A percentile compares a stretch with the other conserved stretches of the same genome.
Conservation (phyloP, 2,797 vertebrate genomes). For the Lithobates pipiens region DNA sequence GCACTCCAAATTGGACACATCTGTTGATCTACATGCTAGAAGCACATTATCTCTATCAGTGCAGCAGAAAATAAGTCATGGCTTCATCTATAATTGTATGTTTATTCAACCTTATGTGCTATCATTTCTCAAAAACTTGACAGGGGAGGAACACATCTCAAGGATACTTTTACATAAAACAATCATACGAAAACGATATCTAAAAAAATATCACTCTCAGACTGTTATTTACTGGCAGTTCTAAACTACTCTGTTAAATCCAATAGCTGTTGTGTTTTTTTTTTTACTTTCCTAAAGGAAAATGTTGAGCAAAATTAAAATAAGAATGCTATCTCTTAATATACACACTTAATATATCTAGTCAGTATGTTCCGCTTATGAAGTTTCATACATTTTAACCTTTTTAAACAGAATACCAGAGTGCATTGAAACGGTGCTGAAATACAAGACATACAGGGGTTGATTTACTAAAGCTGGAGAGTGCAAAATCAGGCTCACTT, state of each 20-base stretch:
- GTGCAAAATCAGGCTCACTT: too few species aligned
- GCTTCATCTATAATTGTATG: constrained; percentile 43
- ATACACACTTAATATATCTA: too few species aligned
- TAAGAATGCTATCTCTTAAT: too few species aligned
- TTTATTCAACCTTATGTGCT: constrained; percentile 51
- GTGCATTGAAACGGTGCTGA: too few species aligned
- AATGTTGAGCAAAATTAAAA: too few species aligned
- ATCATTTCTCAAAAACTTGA: constrained; percentile 52
- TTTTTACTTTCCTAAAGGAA: too few species aligned
- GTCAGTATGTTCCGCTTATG: too few species aligned
- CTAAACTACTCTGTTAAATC: not conserved
- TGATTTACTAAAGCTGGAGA: too few species aligned
- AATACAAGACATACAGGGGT: too few species aligned
- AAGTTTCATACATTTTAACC: too few species aligned
- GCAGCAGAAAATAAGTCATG: constrained; percentile 42
- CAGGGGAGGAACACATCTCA: constrained; percentile 44
- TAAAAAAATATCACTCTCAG: not conserved
- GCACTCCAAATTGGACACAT: constrained; percentile 42
- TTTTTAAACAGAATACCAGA: too few species aligned
- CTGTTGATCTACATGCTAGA: constrained; percentile 24
- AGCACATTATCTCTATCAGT: constrained; percentile 38
- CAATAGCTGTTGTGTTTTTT: not conserved
- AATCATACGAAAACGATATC: constrained; percentile 1
- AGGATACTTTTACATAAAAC: constrained; percentile 32
- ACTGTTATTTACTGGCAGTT: not conserved